Evolutionary conservation across 2,888 invertebrate genomes (phyloP), one percentile per base, ranked within the genome.

Genomic region (Lasioglossum morio): DNA sequence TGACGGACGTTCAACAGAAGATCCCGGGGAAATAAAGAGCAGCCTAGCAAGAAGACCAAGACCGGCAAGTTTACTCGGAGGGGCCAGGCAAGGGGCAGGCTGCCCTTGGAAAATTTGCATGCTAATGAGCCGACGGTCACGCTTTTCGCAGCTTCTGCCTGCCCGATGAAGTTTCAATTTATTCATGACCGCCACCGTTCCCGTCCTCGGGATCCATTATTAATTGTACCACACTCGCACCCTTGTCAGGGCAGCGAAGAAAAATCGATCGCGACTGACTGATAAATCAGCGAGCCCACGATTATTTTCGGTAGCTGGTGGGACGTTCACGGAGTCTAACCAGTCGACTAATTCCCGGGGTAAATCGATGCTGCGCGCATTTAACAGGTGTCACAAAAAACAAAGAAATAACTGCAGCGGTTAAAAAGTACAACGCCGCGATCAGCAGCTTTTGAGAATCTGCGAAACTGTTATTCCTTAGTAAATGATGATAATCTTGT

Each of bases 131-230:
- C 87, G 86, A 88, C 87, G 87, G 82, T 82, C 87, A 77, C 83
- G 80, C 82, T 81, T 85, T 81, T 79, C 86, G 73, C 81, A 77
- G 82, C 79, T 80, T 34, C 81, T 81, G 82, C 48, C 70, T 57
- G 79, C 77, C 84, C 86, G 83, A 90, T 91, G 86, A 92, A 92
- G 85, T 92, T 90, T 89, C 90, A 92, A 92, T 92, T 92, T 92
- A 92, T 92, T 92, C 92, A 92, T 92, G 88, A 86, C 87, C 76
- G 77, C 72, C 84, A 74, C 76, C 85, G 75, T 80, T 81, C 77
- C 81, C 85, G 81, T 88, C 74, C 86, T 69, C 75, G 75, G 48
- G 85, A 84, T 86, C 73, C 84, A 79, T 91, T 91, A 91, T 91
- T 88, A 90, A 90, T 85, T 86, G 79, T 79, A 82, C 82, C 72